A percentile compares a stretch with the other conserved stretches of the same genome.
These are phyloP conservation scores for Schizopygopsis malacanthus DNA, from an alignment of 2,797 vertebrate species.

Conservation along the genomic window DNA sequence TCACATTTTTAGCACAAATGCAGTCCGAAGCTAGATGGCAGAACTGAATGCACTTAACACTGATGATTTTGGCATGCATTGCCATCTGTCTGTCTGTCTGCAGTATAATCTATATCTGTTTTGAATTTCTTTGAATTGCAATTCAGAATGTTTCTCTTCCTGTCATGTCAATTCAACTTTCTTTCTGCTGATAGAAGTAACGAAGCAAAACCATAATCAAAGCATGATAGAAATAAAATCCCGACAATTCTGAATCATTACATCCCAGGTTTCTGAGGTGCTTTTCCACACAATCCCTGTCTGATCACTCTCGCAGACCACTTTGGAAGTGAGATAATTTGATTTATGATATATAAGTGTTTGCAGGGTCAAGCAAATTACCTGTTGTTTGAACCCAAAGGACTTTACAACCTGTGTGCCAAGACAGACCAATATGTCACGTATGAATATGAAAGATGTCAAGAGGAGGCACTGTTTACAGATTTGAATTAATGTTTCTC, in stretches of 20 bases:
- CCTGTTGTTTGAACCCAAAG: slow-evolving; percentile 15
- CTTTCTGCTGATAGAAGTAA: not conserved
- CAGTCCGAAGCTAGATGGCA: slow-evolving; percentile 23
- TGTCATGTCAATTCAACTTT: not conserved
- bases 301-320: slow-evolving; percentile 8
- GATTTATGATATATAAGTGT: slow-evolving; percentile 20
- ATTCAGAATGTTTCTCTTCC: not conserved
- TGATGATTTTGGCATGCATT: slow-evolving; percentile 13
- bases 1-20: slow-evolving; percentile 40
- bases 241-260: slow-evolving; percentile 6
- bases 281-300: slow-evolving; percentile 5
- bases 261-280: not conserved
- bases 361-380: slow-evolving; percentile 15
- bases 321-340: slow-evolving; percentile 12
- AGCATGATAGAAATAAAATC: slow-evolving; percentile 1
- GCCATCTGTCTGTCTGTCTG: not conserved
- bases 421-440: slow-evolving; percentile 53
- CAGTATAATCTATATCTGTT: not conserved
- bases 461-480: slow-evolving; percentile 62
- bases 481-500: slow-evolving; percentile 60
- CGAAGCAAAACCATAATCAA: not conserved
- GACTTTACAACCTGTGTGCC: slow-evolving; percentile 38
- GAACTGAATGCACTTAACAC: slow-evolving; percentile 28
- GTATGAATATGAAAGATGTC: slow-evolving; percentile 56
- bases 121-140: not conserved